Base-by-base conservation (phyloP, 2,113 vertebrate species). In the Cettia cetti region DNA sequence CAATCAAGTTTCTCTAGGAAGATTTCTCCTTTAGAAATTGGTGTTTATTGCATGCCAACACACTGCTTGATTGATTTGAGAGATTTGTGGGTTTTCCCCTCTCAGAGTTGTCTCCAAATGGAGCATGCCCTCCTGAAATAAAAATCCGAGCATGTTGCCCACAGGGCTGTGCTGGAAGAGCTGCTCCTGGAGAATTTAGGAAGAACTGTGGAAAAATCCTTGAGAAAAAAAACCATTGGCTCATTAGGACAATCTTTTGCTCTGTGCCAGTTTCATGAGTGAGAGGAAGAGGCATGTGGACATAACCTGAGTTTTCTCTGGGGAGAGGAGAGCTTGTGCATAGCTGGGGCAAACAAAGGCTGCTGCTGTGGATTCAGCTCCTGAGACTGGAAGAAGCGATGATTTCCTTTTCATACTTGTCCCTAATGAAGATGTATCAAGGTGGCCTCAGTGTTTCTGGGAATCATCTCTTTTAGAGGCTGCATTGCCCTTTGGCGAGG, bases 291-390 rank as follows among this genome's bases (percentile, higher is more conserved):
- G 71, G 54, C 15, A 1, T 2, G 0, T 2, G 21, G 78, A 9
- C 11, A 5, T 1, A 8, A 12, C 26, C 61, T 40, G 2, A 7
- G 3, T 9, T 44, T 45, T 11, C 56, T 16, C 3, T 18, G 3
- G 13, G 61, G 40, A 49, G 37, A 1, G 13, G 22, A 21, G 71
- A 27, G 65, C 5, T 4, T 1, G 14, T 7, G 39, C 4, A 6
- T 0, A 4, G 42, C 81, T 40, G 50, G n/a, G 37, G 5, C 75
- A 30, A 11, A 15, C 64, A 2, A 0, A 0, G 13, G 49, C 85
- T 45, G 64, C 80, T 74, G 71, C 76, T 60, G 42, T 15, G 3
- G 14, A 0, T 14, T 37, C 66, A 30, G 42, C 75, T 33, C 11
- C 60, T 22, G 88, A 11, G 10, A 3, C 52, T 12, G 1, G 3